Percentiles rank a stretch among this genome's conserved stretches.
These are phyloP conservation scores for Drosophila buzzatii DNA, from an alignment of 2,888 invertebrate species.

Conservation along the genomic window DNA sequence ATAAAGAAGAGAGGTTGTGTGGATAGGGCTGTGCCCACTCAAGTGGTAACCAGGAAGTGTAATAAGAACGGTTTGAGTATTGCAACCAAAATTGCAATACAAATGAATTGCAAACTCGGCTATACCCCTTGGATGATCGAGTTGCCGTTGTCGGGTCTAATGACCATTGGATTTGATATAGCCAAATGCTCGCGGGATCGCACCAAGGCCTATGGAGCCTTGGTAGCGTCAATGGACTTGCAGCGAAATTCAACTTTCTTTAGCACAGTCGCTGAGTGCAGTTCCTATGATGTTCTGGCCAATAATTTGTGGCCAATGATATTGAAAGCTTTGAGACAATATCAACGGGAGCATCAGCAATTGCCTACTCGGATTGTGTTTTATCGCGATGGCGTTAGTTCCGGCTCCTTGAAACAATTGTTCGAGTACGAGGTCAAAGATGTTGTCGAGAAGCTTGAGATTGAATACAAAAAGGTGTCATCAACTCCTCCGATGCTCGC, in stretches of 20 bases:
- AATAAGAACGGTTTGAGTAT: slow-evolving; percentile 88
- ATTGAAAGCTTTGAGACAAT: slow-evolving; percentile 83
- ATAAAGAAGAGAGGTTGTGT: slow-evolving; percentile 94
- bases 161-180: slow-evolving; percentile 95
- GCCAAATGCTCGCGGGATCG: slow-evolving; percentile 92
- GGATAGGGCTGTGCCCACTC: slow-evolving; percentile 90
- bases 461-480: slow-evolving; percentile 86
- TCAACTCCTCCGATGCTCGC: slow-evolving; percentile 87
- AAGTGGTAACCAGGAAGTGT: slow-evolving; percentile 85
- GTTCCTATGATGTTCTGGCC: slow-evolving; percentile 90
- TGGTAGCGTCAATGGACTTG: slow-evolving; percentile 91
- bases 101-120: slow-evolving; percentile 96
- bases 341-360: slow-evolving; percentile 72
- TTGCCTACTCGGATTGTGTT: slow-evolving; percentile 91
- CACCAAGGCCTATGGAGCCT: slow-evolving; percentile 90
- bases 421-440: slow-evolving; percentile 90
- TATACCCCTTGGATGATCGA: slow-evolving; percentile 95
- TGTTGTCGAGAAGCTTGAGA: slow-evolving; percentile 87
- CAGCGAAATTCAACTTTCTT: slow-evolving; percentile 89
- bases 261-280: slow-evolving; percentile 90
- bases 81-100: slow-evolving; percentile 96
- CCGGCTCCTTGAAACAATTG: slow-evolving; percentile 94
- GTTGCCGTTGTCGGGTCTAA: slow-evolving; percentile 89
- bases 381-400: slow-evolving; percentile 97
- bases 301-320: slow-evolving; percentile 90